Evolutionary conservation across 1,140 invertebrate species (phyloP), one percentile per base, ranked within the genome.

Genomic region (Andrena cerasifolii): DNA sequence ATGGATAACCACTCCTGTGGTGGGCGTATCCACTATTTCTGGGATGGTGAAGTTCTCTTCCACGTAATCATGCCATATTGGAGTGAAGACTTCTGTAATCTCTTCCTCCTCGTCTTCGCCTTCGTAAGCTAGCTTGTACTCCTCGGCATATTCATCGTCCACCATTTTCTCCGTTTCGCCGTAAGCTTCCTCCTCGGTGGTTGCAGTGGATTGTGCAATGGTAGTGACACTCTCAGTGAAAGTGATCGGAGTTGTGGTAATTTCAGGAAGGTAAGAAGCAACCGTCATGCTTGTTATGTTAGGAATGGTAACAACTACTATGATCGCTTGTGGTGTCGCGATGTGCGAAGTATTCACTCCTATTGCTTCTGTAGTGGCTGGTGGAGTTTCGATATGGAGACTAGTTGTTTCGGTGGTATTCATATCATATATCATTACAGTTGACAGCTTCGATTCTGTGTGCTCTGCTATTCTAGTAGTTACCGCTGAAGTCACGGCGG

Each of bases 111-210:
- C 56, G 3, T 36, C n/a, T 12, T 21, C 7, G 8, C 40, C 40
- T 10, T 72, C 36, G 31, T 73, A 73, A 0, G 5, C 49, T 10
- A 43, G 14, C 12, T 31, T 54, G 26, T 47, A 70, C 7, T 71
- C 67, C 1, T 71, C 28, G 0, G 18, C 54, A 1, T 21, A 33
- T 4, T 67, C 51, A 0, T 24, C 0, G 3, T 66, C 51, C 3
- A 24, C 12, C 0, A 58, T 8, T 7, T 21, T 16, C 12, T 58
- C 63, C 8, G 40, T 67, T 33, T 58, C 72, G 1, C 0, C 6
- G 12, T 51, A 40, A 1, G 2, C 0, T 36, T 47, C 53, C 14
- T 26, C 40, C 12, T n/a, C 16, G 4, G 28, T 58, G 3, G 18
- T 18, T 2, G n/a, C 12, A 3, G 12, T 0, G 14, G n/a, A 3